Base-by-base conservation (phyloP, 2,888 invertebrate species). In the Blomia tropicalis region DNA sequence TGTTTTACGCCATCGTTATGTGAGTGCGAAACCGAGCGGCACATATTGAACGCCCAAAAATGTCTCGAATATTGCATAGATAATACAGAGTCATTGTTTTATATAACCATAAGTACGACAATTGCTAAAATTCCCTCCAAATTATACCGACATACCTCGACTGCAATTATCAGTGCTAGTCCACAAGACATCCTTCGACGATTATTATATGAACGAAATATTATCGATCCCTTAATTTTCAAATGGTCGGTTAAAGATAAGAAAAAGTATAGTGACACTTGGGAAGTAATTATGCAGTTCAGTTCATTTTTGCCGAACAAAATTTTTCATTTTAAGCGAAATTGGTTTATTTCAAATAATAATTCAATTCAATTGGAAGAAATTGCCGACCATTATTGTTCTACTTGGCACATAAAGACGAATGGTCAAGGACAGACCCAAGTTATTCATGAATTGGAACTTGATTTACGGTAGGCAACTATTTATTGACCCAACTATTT, bases 1-100 rank as follows among this genome's bases (percentile, higher is more conserved):
- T 65, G 65, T 62, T 64, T 61, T 29, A 62, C 65, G 7, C 65
- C 65, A 29, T 62, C 62, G 3, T 30, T 65, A 4, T 65, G 65
- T 58, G 62, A 65, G 22, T 58, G 61, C 31, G 63, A 64, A 53
- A 36, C 22, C 22, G 62, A 62, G 22, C 43, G 64, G 51, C 54
- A 47, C n/a, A 58, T 65, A 3, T 43, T 59, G 19, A 56, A 59
- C 44, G 65, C 64, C 27, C 65, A 65, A 29, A 65, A 64, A 43
- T 63, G 63, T 23, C 62, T 65, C 36, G 61, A 65, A 29, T 64
- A 59, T 56, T 65, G 59, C 25, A 65, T 65, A 27, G 59, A 63
- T 23, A 60, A 65, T 44, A 54, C 29, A 59, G 54, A 59, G 53
- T 27, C 43, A 29, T 25, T 65, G 17, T 61, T 51, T 22, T 31